Evolutionary conservation across 2,888 invertebrate species (phyloP).

Genomic region (Plagiodera versicolora): DNA sequence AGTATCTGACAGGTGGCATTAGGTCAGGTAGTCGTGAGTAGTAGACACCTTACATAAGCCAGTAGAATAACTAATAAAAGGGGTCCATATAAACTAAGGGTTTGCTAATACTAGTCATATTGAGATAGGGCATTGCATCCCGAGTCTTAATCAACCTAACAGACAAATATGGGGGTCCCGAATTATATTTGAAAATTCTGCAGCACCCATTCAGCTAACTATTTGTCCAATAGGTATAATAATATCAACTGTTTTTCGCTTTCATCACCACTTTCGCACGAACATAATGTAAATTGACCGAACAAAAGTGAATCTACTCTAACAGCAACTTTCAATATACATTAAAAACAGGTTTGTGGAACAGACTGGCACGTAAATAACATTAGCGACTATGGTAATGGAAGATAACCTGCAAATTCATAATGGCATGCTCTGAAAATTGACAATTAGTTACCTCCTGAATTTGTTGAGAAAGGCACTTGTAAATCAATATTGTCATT

Average conservation of each 20-base stretch:
- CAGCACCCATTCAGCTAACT: constrained; percentile 9
- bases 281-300: constrained; percentile 25
- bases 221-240: background rate
- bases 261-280: constrained; percentile 39
- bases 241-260: constrained; percentile 29
- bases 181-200: constrained; percentile 27
- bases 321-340: constrained; percentile 29
- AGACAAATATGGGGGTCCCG: constrained; percentile 34
- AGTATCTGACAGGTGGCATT: constrained; percentile 38
- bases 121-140: constrained; percentile 36
- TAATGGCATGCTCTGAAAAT: constrained; percentile 33
- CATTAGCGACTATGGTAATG: constrained; percentile 21
- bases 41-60: constrained; percentile 17
- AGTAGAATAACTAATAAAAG: background rate
- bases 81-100: background rate
- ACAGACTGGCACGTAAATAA: constrained; percentile 22
- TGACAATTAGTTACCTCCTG: constrained; percentile 58
- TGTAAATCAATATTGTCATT: constrained; percentile 63
- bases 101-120: constrained; percentile 19
- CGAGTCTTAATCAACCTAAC: constrained; percentile 53
- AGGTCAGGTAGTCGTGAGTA: no score
- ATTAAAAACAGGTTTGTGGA: constrained; percentile 32
- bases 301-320: constrained; percentile 41
- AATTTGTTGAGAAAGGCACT: constrained; percentile 64
- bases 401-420: constrained; percentile 44